Evolutionary conservation across 2,797 vertebrate species (phyloP).

Genomic region (Pseudomugil gertrudae): DNA sequence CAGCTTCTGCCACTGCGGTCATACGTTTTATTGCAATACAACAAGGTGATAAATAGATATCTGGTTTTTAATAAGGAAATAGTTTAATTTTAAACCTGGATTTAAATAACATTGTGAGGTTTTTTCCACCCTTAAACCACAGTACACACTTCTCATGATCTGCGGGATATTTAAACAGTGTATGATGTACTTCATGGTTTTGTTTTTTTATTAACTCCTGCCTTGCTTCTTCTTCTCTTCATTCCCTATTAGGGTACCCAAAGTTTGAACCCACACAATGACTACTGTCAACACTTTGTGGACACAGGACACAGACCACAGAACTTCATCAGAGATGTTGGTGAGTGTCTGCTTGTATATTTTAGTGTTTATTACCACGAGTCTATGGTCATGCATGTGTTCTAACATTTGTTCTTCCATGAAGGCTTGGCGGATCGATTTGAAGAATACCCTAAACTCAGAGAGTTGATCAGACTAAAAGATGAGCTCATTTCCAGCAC

Average conservation of each 20-base stretch:
- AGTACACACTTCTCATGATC: too few relatives aligned
- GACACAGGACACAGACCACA: slow-evolving; percentile 97
- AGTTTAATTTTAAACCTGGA: too few relatives aligned
- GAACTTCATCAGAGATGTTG: slow-evolving; percentile 98
- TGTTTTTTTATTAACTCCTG: not conserved
- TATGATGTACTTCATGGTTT: too few relatives aligned
- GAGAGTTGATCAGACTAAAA: slow-evolving; percentile 96
- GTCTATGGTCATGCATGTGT: not conserved
- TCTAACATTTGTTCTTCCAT: slow-evolving; percentile 8
- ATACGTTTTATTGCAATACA: too few relatives aligned
- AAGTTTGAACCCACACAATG: slow-evolving; percentile 97
- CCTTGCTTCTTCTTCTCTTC: not conserved
- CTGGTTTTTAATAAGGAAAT: too few relatives aligned
- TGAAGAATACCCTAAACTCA: slow-evolving; percentile 97
- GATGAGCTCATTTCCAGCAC: slow-evolving; percentile 94
- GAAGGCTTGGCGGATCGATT: slow-evolving; percentile 96
- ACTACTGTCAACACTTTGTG: slow-evolving; percentile 99
- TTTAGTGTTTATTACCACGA: not conserved
- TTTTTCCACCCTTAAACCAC: too few relatives aligned
- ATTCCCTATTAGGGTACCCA: slow-evolving; percentile 88
- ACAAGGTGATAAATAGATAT: too few relatives aligned
- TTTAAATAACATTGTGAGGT: too few relatives aligned
- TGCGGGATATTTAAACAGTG: too few relatives aligned
- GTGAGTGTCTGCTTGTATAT: slow-evolving; percentile 76
- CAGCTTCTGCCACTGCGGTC: too few relatives aligned